phyloP scores from a whole-genome alignment of 2,113 vertebrate genomes.

The Acrocephalus kingi region DNA sequence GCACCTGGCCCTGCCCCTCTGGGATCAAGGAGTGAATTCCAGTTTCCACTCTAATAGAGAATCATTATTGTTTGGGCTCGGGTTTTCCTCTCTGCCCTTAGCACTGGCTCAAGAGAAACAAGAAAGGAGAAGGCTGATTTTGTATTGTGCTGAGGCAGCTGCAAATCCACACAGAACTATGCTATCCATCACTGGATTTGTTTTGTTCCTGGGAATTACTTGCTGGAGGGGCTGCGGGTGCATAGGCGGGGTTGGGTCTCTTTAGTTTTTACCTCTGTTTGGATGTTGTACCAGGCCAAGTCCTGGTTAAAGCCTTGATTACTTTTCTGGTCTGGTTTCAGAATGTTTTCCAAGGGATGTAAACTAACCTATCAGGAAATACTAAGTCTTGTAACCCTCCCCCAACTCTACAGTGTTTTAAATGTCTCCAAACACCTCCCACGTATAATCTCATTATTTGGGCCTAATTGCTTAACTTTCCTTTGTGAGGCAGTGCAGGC shows the following conservation, averaged over 20 bases:
- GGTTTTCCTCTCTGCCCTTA: not conserved
- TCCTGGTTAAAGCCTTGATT: not conserved
- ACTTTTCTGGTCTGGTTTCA: conserved; percentile 6
- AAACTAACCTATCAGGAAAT: conserved; percentile 51
- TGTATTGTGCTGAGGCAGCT: not conserved
- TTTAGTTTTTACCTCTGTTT: not conserved
- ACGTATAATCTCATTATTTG: conserved; percentile 36
- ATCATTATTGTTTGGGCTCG: not conserved
- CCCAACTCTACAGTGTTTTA: not conserved
- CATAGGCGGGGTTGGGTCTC: not conserved
- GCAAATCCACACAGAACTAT: not conserved
- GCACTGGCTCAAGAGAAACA: not conserved
- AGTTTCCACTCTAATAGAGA: not conserved
- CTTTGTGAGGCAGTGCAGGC: not conserved
- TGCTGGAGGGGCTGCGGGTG: not conserved
- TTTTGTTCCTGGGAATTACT: not conserved
- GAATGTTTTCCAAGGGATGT: conserved; percentile 38
- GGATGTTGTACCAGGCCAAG: not conserved
- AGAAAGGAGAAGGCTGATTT: not conserved
- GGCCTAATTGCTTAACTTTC: conserved; percentile 58
- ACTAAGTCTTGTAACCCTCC: conserved; percentile 25
- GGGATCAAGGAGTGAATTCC: not conserved
- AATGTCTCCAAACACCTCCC: conserved; percentile 45
- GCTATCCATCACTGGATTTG: not conserved
- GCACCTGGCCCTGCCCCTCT: not conserved